Evolutionary conservation across 2,113 vertebrate genomes (phyloP).

Genomic region (Aptenodytes patagonicus): DNA sequence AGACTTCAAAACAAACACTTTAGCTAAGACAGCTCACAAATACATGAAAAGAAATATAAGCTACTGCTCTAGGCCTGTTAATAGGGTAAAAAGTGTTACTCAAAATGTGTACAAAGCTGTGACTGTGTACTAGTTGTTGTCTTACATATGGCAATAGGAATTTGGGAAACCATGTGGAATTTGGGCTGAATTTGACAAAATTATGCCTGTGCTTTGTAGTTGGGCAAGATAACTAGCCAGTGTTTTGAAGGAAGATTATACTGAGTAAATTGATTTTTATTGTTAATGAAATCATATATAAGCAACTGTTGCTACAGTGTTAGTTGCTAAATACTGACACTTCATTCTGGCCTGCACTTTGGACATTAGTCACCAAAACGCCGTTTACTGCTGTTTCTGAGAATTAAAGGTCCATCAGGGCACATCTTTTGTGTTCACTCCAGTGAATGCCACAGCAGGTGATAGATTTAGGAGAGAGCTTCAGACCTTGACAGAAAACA

Average conservation of each 20-base stretch:
- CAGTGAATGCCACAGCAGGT: slow-evolving; percentile 8
- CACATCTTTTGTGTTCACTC: background rate
- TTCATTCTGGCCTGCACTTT: background rate
- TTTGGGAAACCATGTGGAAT: background rate
- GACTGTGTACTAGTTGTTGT: background rate
- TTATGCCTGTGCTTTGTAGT: background rate
- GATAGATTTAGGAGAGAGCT: slow-evolving; percentile 1
- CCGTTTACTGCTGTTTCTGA: background rate
- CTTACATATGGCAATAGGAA: background rate
- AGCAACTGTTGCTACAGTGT: background rate
- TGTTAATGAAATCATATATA: background rate
- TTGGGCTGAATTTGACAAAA: background rate
- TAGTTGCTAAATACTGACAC: background rate
- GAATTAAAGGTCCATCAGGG: background rate
- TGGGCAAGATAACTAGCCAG: background rate
- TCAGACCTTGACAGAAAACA: slow-evolving; percentile 30
- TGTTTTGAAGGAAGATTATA: background rate
- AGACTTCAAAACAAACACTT: background rate
- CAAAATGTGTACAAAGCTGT: background rate
- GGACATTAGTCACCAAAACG: background rate
- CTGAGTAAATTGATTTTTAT: background rate
- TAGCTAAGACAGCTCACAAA: background rate
- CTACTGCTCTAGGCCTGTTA: background rate
- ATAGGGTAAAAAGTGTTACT: background rate
- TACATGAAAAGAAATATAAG: background rate